Percentiles rank a stretch among this genome's conserved stretches.
These are phyloP conservation scores for Busseola fusca DNA, from an alignment of 2,888 invertebrate species.

Conservation along the genomic window DNA sequence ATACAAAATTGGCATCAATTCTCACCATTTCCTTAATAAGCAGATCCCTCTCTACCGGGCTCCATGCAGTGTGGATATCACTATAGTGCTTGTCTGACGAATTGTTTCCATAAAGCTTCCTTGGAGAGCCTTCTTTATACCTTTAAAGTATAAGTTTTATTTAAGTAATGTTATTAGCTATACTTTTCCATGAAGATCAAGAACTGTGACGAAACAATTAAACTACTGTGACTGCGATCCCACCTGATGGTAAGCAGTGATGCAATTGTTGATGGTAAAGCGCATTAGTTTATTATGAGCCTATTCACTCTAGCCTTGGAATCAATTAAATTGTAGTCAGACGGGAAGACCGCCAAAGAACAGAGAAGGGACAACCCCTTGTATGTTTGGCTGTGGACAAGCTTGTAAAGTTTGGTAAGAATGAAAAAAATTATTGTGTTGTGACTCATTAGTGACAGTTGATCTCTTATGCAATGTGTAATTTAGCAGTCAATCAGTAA, in stretches of 20 bases:
- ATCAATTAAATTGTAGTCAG: too few species aligned
- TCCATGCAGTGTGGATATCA: slow-evolving; percentile 75
- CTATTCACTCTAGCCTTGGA: too few species aligned
- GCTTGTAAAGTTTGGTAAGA: too few species aligned
- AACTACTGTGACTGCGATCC: too few species aligned
- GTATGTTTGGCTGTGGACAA: too few species aligned
- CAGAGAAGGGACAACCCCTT: too few species aligned
- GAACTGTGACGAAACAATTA: not conserved
- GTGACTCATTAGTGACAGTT: too few species aligned
- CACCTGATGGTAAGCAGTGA: too few species aligned
- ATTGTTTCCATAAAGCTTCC: slow-evolving; percentile 75
- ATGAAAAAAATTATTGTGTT: too few species aligned
- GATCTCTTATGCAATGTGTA: not conserved
- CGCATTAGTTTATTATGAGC: too few species aligned
- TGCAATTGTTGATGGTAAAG: too few species aligned
- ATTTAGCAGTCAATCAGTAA: not conserved
- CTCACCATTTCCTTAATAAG: slow-evolving; percentile 89
- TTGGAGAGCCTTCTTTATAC: slow-evolving; percentile 71
- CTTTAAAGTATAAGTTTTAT: slow-evolving; percentile 56
- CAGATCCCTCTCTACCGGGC: slow-evolving; percentile 85
- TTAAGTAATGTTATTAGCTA: not conserved
- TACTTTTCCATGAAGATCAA: not conserved
- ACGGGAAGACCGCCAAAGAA: too few species aligned
- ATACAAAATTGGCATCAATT: not conserved
- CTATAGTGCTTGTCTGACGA: slow-evolving; percentile 63